These are phyloP conservation scores for Syrphus vitripennis DNA, from an alignment of 2,888 invertebrate species.

Conservation along the genomic window DNA sequence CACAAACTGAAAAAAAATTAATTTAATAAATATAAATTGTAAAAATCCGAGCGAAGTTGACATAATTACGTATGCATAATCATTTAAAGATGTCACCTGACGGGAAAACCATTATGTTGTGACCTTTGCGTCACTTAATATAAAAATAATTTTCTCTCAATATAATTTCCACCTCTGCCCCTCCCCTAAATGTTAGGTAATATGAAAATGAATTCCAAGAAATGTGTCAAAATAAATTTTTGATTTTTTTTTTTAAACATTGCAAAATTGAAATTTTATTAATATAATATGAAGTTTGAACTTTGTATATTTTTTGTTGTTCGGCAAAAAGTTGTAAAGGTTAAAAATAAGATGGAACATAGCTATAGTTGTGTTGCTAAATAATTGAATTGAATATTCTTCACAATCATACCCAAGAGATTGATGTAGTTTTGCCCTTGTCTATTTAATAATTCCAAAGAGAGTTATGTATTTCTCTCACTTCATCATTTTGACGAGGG, in stretches of 20 bases:
- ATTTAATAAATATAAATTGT: too few relatives aligned
- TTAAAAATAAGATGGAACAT: not conserved
- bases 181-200: not conserved
- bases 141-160: not conserved
- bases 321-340: not conserved
- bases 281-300: not conserved
- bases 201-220: not conserved
- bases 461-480: not conserved
- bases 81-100: too few relatives aligned
- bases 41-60: too few relatives aligned
- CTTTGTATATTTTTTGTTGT: not conserved
- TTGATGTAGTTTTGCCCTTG: constrained; percentile 1
- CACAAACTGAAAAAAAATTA: too few relatives aligned
- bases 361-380: not conserved
- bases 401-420: not conserved
- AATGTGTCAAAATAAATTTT: not conserved
- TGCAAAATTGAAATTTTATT: not conserved
- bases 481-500: constrained; percentile 32
- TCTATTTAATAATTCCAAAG: constrained; percentile 14
- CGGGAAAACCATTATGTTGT: too few relatives aligned
- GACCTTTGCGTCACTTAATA: too few relatives aligned
- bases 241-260: not conserved
- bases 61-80: too few relatives aligned
- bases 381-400: constrained; percentile 1
- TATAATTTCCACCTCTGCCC: too few relatives aligned